Evolutionary conservation across 2,113 vertebrate species (phyloP).

Genomic region (Rhynchopsitta pachyrhyncha): DNA sequence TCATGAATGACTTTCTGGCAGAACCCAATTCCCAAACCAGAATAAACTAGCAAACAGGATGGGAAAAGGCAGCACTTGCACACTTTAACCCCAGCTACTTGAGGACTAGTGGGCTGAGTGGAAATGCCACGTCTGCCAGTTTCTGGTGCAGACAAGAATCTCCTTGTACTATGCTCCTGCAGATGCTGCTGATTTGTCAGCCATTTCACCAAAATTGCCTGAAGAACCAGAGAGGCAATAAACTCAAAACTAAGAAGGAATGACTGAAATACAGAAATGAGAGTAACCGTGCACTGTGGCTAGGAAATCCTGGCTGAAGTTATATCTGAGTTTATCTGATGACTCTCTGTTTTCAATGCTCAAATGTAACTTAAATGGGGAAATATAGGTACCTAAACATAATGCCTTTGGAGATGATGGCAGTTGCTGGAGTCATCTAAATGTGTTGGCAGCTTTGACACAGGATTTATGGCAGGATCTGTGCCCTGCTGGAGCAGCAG

Average conservation of each 20-base stretch:
- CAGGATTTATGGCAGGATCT: slow-evolving; percentile 60
- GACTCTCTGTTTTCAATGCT: slow-evolving; percentile 46
- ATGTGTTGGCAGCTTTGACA: slow-evolving; percentile 64
- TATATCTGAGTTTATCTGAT: slow-evolving; percentile 23
- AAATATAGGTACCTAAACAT: slow-evolving; percentile 55
- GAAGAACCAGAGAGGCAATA: not conserved
- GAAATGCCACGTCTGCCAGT: not conserved
- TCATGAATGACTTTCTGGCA: not conserved
- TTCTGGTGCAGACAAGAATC: not conserved
- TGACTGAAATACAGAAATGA: not conserved
- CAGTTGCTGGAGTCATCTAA: slow-evolving; percentile 47
- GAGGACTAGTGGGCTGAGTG: not conserved
- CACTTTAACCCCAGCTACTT: fast-evolving
- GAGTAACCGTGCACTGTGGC: not conserved
- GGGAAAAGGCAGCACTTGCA: not conserved
- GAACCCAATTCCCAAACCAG: not conserved
- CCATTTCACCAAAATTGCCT: not conserved
- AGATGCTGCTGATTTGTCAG: not conserved
- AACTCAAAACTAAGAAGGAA: not conserved
- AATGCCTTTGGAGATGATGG: slow-evolving; percentile 14
- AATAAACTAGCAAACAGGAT: not conserved
- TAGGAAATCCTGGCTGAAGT: slow-evolving; percentile 41
- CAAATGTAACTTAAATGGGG: slow-evolving; percentile 28
- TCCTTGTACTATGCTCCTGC: not conserved
- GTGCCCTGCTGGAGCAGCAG: slow-evolving; percentile 67